These are phyloP conservation scores for Drosophila borborema DNA, from an alignment of 2,888 invertebrate species.

Conservation along the genomic window DNA sequence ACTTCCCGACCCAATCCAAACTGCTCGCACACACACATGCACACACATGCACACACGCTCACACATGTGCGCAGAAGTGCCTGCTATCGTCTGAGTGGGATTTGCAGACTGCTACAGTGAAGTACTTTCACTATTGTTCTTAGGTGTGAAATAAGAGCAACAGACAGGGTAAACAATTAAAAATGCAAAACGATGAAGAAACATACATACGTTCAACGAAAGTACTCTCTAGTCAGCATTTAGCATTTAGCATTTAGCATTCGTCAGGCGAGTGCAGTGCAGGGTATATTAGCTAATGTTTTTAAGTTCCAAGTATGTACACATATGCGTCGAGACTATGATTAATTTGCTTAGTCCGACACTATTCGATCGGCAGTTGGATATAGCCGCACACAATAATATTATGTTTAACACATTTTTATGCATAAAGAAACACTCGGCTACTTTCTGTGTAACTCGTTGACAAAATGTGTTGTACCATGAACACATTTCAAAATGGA, in stretches of 20 bases:
- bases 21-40: neutral
- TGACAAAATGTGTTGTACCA: too few species aligned
- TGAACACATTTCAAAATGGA: too few species aligned
- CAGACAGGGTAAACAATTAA: constrained; percentile 61
- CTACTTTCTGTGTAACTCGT: too few species aligned
- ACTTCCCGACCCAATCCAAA: constrained; percentile 21
- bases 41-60: neutral
- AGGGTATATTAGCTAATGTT: constrained; percentile 1
- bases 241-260: constrained; percentile 14
- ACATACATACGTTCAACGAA: neutral
- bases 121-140: constrained; percentile 71
- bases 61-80: constrained; percentile 27
- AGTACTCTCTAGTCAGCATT: constrained; percentile 21
- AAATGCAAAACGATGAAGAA: constrained; percentile 50
- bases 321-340: neutral
- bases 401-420: too few species aligned
- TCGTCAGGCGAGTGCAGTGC: constrained; percentile 1
- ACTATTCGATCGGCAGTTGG: neutral
- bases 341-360: neutral
- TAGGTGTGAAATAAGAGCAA: constrained; percentile 67
- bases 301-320: too few species aligned
- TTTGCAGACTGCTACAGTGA: constrained; percentile 57
- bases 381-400: too few species aligned
- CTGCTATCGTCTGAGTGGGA: constrained; percentile 58
- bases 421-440: too few species aligned